Evolutionary conservation across 2,113 vertebrate genomes (phyloP), one percentile per base, ranked within the genome.

Genomic region (Otus sunia): DNA sequence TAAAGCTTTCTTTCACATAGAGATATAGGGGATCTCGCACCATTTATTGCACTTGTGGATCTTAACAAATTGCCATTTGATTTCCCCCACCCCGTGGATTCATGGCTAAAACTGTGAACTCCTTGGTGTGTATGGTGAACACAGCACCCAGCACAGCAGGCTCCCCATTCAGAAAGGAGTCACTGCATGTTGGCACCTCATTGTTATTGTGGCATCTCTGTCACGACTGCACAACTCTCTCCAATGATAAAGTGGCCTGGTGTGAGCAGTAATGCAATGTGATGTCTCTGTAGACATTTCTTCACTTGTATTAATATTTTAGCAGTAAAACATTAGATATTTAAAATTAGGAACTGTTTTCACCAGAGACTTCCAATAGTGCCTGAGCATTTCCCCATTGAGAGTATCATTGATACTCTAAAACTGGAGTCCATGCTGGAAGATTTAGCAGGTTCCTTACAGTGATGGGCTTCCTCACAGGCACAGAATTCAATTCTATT

Each of bases 261-360:
- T 2, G 1, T 36, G n/a, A 55, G 27, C 3, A 1, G 15, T 21
- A 27, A 39, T 29, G 29, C 15, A 41, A 12, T 5, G 22, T 39
- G 25, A 94, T 39, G 50, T 47, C 30, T 62, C 36, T 81, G 13
- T 30, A 52, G 75, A 63, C 3, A 1, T 71, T 58, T 59, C 39
- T 34, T 52, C 18, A 30, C 32, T 68, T 49, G 6, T 58, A n/a
- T 52, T 64, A 50, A 23, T 64, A 21, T 47, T 86, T 86, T 47
- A 32, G 18, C 26, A 63, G n/a, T 52, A 52, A 43, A 47, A 37
- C 0, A 1, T 62, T 32, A 66, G n/a, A 22, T 72, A 22, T 34
- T 77, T 82, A 55, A 56, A 76, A 67, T 22, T 30, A 6, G 36
- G 5, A 82, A 30, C 14, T 53, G 5, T 8, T 45, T 73, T 62